A percentile compares a stretch with the other conserved stretches of the same genome.
phyloP scores from a whole-genome alignment of 2,888 invertebrate species.

The Aphelenchoides bicaudatus region DNA sequence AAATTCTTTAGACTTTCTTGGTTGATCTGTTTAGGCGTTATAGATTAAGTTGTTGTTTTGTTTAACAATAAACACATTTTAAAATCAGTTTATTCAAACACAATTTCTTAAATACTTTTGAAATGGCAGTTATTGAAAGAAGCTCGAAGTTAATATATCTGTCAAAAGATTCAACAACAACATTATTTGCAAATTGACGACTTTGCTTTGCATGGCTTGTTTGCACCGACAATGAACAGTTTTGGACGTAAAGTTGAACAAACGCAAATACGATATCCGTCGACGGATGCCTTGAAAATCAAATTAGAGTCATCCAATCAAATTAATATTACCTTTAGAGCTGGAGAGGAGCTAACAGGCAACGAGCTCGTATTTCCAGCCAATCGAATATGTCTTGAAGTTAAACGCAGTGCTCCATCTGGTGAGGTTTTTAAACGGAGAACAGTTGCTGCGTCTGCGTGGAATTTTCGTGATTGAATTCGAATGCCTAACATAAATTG shows the following conservation, averaged over 20 bases:
- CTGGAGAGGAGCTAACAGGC: conserved; percentile 53
- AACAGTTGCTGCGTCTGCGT: conserved; percentile 38
- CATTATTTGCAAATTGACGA: conserved; percentile 28
- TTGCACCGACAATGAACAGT: conserved; percentile 52
- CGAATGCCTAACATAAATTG: too few species aligned
- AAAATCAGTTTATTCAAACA: too few species aligned
- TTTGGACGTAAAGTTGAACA: conserved; percentile 41
- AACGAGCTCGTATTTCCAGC: conserved; percentile 40
- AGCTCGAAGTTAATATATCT: too few species aligned
- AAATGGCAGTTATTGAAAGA: too few species aligned
- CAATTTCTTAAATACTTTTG: too few species aligned
- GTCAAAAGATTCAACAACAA: too few species aligned
- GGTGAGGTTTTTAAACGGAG: conserved; percentile 49
- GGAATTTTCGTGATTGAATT: conserved; percentile 44
- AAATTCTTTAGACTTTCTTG: too few species aligned
- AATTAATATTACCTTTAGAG: too few species aligned
- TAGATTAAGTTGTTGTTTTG: too few species aligned
- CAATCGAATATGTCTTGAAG: conserved; percentile 22
- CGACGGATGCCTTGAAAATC: conserved; percentile 57
- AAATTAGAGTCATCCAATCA: too few species aligned
- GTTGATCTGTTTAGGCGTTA: too few species aligned
- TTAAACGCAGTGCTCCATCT: conserved; percentile 28
- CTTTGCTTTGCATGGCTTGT: conserved; percentile 46
- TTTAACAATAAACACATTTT: too few species aligned
- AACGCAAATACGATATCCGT: conserved; percentile 55